These are phyloP conservation scores for Nibea albiflora DNA, from an alignment of 2,113 vertebrate species.

Conservation along the genomic window DNA sequence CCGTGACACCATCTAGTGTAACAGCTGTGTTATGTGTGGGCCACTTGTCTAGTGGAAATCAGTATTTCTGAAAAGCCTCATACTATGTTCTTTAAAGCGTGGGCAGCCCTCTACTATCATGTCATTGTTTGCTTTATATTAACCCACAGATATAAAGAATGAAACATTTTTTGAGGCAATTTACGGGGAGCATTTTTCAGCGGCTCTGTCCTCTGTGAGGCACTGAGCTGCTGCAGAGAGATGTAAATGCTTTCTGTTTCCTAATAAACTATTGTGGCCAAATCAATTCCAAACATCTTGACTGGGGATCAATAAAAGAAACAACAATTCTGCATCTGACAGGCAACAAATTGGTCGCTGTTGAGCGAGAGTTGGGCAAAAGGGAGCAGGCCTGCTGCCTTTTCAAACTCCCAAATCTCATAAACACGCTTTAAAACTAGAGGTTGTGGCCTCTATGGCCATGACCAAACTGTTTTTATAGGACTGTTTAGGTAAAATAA, in stretches of 20 bases:
- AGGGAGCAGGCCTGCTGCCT: neutral
- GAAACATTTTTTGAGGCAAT: neutral
- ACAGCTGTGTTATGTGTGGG: too few species aligned
- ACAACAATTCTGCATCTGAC: constrained; percentile 21
- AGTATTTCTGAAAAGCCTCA: neutral
- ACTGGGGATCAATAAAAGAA: constrained; percentile 27
- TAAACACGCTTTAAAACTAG: constrained; percentile 24
- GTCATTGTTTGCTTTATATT: neutral
- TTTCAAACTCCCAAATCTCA: constrained; percentile 35
- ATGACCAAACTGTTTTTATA: constrained; percentile 16
- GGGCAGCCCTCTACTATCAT: neutral
- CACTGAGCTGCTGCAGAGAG: neutral
- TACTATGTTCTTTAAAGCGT: neutral
- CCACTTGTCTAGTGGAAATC: neutral
- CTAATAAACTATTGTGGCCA: constrained; percentile 11
- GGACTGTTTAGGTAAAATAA: constrained; percentile 43
- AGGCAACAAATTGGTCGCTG: neutral
- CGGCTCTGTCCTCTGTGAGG: constrained; percentile 1
- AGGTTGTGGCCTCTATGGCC: neutral
- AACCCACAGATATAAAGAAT: neutral
- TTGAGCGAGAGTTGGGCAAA: neutral
- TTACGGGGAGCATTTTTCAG: neutral
- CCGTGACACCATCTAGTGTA: too few species aligned
- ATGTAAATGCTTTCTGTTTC: constrained; percentile 15
- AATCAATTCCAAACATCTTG: constrained; percentile 26